A percentile compares a stretch with the other conserved stretches of the same genome.
Conservation (phyloP, 2,113 vertebrate genomes). For the Tor tambroides region DNA sequence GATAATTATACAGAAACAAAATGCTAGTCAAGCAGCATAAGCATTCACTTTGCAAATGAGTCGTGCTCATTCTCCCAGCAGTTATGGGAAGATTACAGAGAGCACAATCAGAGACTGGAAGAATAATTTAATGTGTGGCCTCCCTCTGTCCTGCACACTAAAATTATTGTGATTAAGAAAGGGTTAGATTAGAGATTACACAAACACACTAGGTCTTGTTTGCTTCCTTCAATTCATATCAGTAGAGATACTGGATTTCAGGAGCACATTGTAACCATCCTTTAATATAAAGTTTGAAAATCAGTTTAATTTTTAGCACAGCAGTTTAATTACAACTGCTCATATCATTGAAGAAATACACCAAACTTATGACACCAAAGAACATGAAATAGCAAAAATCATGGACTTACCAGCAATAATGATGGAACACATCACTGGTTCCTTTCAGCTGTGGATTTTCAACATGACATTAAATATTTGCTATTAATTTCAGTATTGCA, state of each 20-base stretch:
- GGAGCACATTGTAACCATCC: slow-evolving; percentile 40
- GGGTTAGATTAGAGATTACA: slow-evolving; percentile 59
- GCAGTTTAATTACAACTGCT: no score
- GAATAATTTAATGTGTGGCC: slow-evolving; percentile 39
- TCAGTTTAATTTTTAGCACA: not conserved
- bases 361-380: no score
- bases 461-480: slow-evolving; percentile 74
- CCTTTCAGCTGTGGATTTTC: slow-evolving; percentile 80
- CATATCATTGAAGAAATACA: not conserved
- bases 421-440: slow-evolving; percentile 83
- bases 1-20: slow-evolving; percentile 24
- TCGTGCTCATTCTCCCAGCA: not conserved
- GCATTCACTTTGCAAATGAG: slow-evolving; percentile 48
- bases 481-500: no score
- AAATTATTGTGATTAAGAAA: slow-evolving; percentile 59
- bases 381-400: not conserved
- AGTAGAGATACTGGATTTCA: slow-evolving; percentile 17
- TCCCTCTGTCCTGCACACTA: slow-evolving; percentile 26
- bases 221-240: slow-evolving; percentile 48
- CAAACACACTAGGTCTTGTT: slow-evolving; percentile 58
- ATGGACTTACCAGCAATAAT: slow-evolving; percentile 85
- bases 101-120: not conserved
- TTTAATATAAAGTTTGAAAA: not conserved
- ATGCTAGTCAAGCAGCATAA: slow-evolving; percentile 13
- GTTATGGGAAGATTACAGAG: slow-evolving; percentile 40